These are phyloP conservation scores for Sweltsa coloradensis DNA, from an alignment of 1,140 invertebrate species.

Conservation along the genomic window DNA sequence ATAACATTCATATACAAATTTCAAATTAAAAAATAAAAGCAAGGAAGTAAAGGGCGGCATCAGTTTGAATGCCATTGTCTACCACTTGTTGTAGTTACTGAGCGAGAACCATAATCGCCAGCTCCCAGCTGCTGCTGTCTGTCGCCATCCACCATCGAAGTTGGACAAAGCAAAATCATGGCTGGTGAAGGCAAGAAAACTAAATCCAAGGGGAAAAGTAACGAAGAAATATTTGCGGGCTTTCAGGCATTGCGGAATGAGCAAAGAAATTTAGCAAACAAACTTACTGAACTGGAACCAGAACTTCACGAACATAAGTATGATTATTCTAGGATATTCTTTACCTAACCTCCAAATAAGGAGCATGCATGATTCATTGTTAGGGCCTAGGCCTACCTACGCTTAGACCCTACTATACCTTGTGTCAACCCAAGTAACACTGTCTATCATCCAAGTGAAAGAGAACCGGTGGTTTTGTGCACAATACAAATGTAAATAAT, in stretches of 20 bases:
- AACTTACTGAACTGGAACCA: slow-evolving; percentile 82
- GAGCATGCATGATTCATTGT: neutral
- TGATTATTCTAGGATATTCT: slow-evolving; percentile 26
- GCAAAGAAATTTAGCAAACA: slow-evolving; percentile 70
- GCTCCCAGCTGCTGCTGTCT: too few species aligned
- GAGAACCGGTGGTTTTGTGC: neutral
- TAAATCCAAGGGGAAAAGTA: slow-evolving; percentile 27
- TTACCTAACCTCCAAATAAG: slow-evolving; percentile 19
- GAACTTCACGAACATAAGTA: slow-evolving; percentile 94
- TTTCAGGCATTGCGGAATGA: slow-evolving; percentile 80
- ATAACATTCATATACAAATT: too few species aligned
- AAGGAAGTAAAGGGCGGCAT: too few species aligned
- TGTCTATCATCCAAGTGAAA: slow-evolving; percentile 1
- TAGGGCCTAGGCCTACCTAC: too few species aligned
- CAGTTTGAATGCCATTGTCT: too few species aligned
- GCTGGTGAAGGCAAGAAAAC: slow-evolving; percentile 5
- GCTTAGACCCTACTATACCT: too few species aligned
- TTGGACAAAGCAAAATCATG: too few species aligned
- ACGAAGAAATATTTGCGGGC: slow-evolving; percentile 71
- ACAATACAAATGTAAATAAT: slow-evolving; percentile 4
- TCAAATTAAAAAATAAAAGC: too few species aligned
- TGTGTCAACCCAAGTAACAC: too few species aligned
- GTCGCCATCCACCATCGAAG: too few species aligned
- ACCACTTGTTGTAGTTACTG: too few species aligned
- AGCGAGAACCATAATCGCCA: too few species aligned